Evolutionary conservation across 2,797 vertebrate species (phyloP).

Genomic region (Mallotus villosus): DNA sequence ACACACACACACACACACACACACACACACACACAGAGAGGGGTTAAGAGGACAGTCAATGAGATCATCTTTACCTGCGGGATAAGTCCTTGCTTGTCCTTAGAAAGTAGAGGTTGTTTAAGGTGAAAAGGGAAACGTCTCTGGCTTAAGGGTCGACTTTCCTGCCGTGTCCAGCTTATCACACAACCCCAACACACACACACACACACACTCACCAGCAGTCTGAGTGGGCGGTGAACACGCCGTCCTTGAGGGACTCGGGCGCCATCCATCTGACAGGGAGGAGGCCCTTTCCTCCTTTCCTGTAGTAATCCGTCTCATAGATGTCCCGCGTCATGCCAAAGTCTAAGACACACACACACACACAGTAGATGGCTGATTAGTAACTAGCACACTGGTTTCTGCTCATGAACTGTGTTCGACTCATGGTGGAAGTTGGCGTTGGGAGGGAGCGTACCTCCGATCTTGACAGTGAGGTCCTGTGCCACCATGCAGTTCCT

Average conservation of each 20-base stretch:
- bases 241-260: conserved; percentile 92
- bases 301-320: conserved; percentile 96
- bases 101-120: not conserved
- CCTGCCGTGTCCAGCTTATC: not conserved
- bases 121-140: no score
- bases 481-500: conserved; percentile 97
- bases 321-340: conserved; percentile 99
- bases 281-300: conserved; percentile 93
- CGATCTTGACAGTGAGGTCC: conserved; percentile 93
- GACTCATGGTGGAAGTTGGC: no score
- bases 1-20: conserved; percentile 68
- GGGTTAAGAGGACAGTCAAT: conserved; percentile 66
- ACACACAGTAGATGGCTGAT: not conserved
- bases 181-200: not conserved
- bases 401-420: not conserved
- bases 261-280: conserved; percentile 98
- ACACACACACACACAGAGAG: conserved; percentile 68
- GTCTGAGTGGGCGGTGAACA: conserved; percentile 93
- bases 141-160: no score
- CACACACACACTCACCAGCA: conserved; percentile 83
- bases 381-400: not conserved
- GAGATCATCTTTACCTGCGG: not conserved
- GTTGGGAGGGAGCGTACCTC: conserved; percentile 74
- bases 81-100: not conserved
- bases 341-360: conserved; percentile 78